Evolutionary conservation across 2,113 vertebrate genomes (phyloP), one percentile per base, ranked within the genome.

Genomic region (Sterrhoptilus dennistouni): DNA sequence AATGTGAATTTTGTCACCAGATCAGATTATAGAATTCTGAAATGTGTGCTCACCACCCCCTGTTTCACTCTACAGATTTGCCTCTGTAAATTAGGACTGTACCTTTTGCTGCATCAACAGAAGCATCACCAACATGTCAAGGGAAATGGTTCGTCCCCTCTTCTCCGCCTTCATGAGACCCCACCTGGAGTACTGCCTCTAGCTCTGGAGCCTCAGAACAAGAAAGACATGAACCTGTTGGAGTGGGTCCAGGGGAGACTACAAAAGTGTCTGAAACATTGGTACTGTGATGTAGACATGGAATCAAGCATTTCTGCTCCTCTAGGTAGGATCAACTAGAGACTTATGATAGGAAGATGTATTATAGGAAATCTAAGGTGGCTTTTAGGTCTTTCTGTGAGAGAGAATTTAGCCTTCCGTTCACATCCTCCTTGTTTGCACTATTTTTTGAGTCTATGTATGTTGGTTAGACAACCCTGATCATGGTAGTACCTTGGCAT

Each of bases 121-220:
- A 38, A 81, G 2, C 1, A 2, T 38, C 18, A 16, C 5, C 21
- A 49, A 7, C 5, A 27, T 7, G 31, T 44, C 1, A 5, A 63
- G 3, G 9, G 19, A 77, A 4, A 25, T 49, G 14, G 36, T 40
- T 40, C 24, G 29, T 5, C 19, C 13, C 9, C 12, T 69, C 40
- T 68, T 25, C 14, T 35, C 23, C 4, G 5, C 11, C 17, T 9
- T 81, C 4, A 4, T 28, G 54, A 84, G 22, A 50, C 2, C 6
- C 5, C 3, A 57, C 8, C 14, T n/a, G 14, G 19, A 36, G 3
- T 40, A 42, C 14, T 28, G 3, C 1, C 2, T 42, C 33, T 28
- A 63, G 0, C 5, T 70, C 12, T 52, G 61, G 12, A 21, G n/a
- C 4, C 4, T 14, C 78, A 68, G 11, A 9, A 50, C 17, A 64